These are phyloP conservation scores for Tetragnatha montana DNA, from an alignment of 2,888 invertebrate genomes.

Conservation along the genomic window DNA sequence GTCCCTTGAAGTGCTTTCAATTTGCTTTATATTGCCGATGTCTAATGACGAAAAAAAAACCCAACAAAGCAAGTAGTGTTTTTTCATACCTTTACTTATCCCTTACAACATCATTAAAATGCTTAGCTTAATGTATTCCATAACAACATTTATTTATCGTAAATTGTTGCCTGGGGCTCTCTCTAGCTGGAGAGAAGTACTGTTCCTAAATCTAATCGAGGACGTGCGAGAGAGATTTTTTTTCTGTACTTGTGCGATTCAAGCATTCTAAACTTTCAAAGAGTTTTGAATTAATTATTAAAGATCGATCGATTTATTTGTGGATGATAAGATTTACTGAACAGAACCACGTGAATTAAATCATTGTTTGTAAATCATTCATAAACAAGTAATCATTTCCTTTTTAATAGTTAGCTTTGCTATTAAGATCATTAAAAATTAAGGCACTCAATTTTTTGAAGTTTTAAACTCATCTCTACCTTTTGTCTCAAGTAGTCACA, in stretches of 20 bases:
- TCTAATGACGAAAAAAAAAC: constrained; percentile 6
- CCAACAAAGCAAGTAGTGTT: not conserved
- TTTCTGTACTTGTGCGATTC: not conserved
- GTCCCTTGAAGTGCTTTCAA: constrained; percentile 31
- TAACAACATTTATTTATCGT: constrained; percentile 24
- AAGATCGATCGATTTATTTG: not conserved
- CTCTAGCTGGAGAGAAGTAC: not conserved
- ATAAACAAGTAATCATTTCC: too few species aligned
- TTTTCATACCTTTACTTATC: constrained; percentile 22
- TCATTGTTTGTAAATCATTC: too few species aligned
- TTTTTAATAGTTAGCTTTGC: too few species aligned
- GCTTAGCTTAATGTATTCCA: not conserved
- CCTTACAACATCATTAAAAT: constrained; percentile 53
- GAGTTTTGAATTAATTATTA: not conserved
- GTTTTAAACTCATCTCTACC: too few species aligned
- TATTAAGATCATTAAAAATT: too few species aligned
- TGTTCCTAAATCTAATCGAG: not conserved
- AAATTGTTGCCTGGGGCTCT: constrained; percentile 33
- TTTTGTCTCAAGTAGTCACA: too few species aligned
- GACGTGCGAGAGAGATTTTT: not conserved
- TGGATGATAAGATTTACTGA: too few species aligned
- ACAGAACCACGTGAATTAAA: too few species aligned
- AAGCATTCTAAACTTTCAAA: not conserved
- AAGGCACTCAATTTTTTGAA: too few species aligned
- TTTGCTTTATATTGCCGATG: constrained; percentile 17